A percentile compares a stretch with the other conserved stretches of the same genome.
phyloP scores from a whole-genome alignment of 1,140 invertebrate species.

The Tetragnatha versicolor region DNA sequence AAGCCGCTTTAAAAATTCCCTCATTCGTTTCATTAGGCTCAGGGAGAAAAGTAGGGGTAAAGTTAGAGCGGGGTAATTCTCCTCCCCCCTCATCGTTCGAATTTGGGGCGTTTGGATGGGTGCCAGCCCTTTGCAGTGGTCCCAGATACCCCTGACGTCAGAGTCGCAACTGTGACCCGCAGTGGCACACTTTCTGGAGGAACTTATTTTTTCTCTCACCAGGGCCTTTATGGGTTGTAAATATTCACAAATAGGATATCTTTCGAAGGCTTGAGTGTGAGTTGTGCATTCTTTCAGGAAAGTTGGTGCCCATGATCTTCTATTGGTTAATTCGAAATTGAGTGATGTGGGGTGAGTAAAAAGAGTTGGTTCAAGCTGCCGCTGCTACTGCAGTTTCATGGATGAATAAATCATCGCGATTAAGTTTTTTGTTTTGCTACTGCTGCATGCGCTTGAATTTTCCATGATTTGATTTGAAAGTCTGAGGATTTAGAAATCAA shows the following conservation, averaged over 20 bases:
- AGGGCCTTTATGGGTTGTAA: slow-evolving; percentile 34
- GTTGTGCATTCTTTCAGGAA: too few relatives aligned
- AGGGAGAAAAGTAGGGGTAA: background rate
- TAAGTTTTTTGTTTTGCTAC: too few relatives aligned
- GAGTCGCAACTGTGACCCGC: slow-evolving; percentile 46
- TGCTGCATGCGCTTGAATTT: too few relatives aligned
- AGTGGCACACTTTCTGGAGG: slow-evolving; percentile 40
- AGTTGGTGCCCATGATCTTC: too few relatives aligned
- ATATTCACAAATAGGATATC: background rate
- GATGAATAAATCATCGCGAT: too few relatives aligned
- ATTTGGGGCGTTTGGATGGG: slow-evolving; percentile 49
- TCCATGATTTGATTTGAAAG: too few relatives aligned
- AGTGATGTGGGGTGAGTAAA: too few relatives aligned
- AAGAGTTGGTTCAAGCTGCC: too few relatives aligned
- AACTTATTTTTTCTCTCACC: slow-evolving; percentile 26
- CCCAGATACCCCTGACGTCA: slow-evolving; percentile 37
- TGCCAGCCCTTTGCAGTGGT: slow-evolving; percentile 53
- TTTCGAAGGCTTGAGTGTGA: too few relatives aligned
- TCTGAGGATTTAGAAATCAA: too few relatives aligned
- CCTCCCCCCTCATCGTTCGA: slow-evolving; percentile 43
- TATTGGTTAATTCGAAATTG: too few relatives aligned
- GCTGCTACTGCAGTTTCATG: too few relatives aligned
- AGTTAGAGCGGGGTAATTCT: background rate
- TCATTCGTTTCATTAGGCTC: slow-evolving; percentile 25
- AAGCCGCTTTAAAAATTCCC: background rate